phyloP scores from a whole-genome alignment of 2,113 vertebrate species.

The Pongo pygmaeus region DNA sequence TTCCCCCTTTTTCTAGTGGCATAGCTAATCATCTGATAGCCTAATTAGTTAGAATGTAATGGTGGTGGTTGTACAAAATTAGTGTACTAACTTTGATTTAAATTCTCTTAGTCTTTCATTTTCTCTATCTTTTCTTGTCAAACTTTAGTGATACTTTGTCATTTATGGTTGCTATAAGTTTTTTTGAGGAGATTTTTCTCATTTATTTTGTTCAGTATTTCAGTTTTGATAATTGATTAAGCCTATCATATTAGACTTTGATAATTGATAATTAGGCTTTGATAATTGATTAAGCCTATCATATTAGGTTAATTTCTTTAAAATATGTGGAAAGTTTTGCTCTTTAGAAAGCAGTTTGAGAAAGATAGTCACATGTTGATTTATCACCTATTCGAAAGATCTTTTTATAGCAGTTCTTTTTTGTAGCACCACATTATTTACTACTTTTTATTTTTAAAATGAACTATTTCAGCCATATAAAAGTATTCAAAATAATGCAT shows the following conservation, averaged over 20 bases:
- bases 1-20: neutral
- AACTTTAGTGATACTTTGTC: neutral
- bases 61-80: neutral
- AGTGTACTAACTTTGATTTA: neutral
- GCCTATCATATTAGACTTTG: neutral
- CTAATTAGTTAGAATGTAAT: neutral
- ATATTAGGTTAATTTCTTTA: neutral
- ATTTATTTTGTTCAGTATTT: constrained; percentile 23
- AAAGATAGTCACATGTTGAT: neutral
- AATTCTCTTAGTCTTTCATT: neutral
- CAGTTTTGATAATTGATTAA: constrained; percentile 30
- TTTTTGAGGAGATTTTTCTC: neutral
- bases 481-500: constrained; percentile 9
- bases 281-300: neutral
- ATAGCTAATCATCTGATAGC: neutral
- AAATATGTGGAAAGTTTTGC: neutral
- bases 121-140: neutral
- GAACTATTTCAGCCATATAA: neutral
- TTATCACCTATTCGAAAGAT: neutral
- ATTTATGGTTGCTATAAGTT: neutral
- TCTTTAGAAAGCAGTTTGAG: constrained; percentile 22
- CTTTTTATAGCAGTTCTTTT: constrained; percentile 21
- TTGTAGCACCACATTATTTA: constrained; percentile 10
- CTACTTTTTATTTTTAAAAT: constrained; percentile 20
- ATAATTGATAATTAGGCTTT: no score